Evolutionary conservation across 2,888 invertebrate species (phyloP).

Genomic region (Endotricha flammealis): DNA sequence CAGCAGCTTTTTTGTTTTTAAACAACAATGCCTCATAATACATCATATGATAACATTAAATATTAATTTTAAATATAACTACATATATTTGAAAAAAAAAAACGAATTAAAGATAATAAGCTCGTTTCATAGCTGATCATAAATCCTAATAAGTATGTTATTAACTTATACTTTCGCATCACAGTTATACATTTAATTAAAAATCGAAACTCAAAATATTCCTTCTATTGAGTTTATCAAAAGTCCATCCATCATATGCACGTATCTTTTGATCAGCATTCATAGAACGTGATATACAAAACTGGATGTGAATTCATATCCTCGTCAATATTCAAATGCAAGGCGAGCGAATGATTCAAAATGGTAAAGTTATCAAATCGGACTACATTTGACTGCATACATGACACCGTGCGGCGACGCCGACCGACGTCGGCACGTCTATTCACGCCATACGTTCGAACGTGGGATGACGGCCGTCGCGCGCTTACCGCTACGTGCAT

Average conservation of each 20-base stretch:
- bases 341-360: slow-evolving; percentile 20
- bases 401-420: slow-evolving; percentile 33
- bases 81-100: too few species aligned
- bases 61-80: too few species aligned
- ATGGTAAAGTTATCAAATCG: slow-evolving; percentile 51
- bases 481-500: slow-evolving; percentile 47
- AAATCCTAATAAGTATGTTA: too few species aligned
- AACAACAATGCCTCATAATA: too few species aligned
- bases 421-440: slow-evolving; percentile 52
- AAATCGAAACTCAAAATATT: too few species aligned
- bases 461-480: slow-evolving; percentile 24
- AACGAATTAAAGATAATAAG: too few species aligned
- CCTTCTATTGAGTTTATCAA: too few species aligned
- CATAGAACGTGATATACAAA: slow-evolving; percentile 1
- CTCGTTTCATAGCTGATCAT: too few species aligned
- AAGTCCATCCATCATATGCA: not conserved
- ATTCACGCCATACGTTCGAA: slow-evolving; percentile 16
- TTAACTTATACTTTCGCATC: too few species aligned
- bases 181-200: too few species aligned
- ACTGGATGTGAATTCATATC: slow-evolving; percentile 2
- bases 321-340: slow-evolving; percentile 1
- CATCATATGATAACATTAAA: too few species aligned
- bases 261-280: not conserved
- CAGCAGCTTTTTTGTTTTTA: too few species aligned
- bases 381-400: slow-evolving; percentile 37